Conservation (phyloP, 2,888 invertebrate genomes). For the Miltochrista miniata region DNA sequence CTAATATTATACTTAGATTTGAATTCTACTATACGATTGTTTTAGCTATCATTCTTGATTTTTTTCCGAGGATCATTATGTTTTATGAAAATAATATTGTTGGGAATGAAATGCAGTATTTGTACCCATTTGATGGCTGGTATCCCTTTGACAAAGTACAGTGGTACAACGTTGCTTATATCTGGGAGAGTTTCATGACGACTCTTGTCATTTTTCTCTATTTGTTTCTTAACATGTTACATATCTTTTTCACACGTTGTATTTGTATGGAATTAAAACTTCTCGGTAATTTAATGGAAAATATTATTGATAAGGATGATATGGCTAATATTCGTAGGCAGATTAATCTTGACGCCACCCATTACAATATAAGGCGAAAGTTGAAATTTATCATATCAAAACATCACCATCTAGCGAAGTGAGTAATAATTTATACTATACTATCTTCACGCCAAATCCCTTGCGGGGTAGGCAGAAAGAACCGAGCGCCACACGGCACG, state of each 20-base stretch:
- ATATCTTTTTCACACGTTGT: constrained; percentile 52
- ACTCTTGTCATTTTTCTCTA: constrained; percentile 58
- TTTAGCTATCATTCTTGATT: constrained; percentile 50
- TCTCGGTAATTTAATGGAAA: constrained; percentile 51
- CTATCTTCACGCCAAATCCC: too few relatives aligned
- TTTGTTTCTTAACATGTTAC: constrained; percentile 55
- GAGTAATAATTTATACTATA: too few relatives aligned
- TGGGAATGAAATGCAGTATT: constrained; percentile 44
- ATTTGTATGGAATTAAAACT: constrained; percentile 70
- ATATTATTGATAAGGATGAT: constrained; percentile 50
- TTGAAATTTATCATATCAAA: constrained; percentile 56
- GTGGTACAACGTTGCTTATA: constrained; percentile 62
- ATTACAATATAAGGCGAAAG: constrained; percentile 44
- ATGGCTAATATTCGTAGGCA: constrained; percentile 37
- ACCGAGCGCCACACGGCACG: too few relatives aligned
- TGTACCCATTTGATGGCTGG: constrained; percentile 72
- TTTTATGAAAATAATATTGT: constrained; percentile 48
- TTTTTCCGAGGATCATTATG: constrained; percentile 67
- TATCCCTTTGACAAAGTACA: constrained; percentile 70
- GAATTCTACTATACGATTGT: constrained; percentile 51
- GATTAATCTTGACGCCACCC: constrained; percentile 28
- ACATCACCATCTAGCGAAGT: constrained; percentile 59
- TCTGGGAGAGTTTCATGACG: constrained; percentile 68
- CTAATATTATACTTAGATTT: constrained; percentile 50
- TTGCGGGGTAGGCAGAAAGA: too few relatives aligned